Percentiles rank a stretch among this genome's conserved stretches.
Conservation (phyloP, 2,888 invertebrate species). For the Bibio marci region DNA sequence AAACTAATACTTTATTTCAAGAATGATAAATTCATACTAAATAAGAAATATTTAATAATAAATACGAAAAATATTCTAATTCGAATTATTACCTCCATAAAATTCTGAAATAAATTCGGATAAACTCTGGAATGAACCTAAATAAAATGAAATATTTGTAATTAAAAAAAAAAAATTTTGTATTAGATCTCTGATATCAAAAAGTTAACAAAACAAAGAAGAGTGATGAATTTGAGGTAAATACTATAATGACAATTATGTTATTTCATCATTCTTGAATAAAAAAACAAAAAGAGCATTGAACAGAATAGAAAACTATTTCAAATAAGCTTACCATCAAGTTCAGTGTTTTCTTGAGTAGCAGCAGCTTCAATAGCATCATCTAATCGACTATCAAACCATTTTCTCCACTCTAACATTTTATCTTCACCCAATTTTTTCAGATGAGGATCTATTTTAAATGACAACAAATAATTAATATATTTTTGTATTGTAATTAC, state of each 20-base stretch:
- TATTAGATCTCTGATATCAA: background rate
- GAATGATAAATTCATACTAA: slow-evolving; percentile 11
- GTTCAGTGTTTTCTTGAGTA: slow-evolving; percentile 26
- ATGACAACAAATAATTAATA: slow-evolving; percentile 1
- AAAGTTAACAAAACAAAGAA: background rate
- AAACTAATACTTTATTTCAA: slow-evolving; percentile 8
- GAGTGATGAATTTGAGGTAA: no score
- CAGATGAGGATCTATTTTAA: slow-evolving; percentile 54
- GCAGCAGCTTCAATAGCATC: slow-evolving; percentile 73
- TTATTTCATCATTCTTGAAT: slow-evolving; percentile 12
- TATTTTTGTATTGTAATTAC: no score
- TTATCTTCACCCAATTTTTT: slow-evolving; percentile 54
- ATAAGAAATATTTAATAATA: slow-evolving; percentile 7
- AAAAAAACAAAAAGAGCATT: background rate
- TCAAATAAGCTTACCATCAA: slow-evolving; percentile 24
- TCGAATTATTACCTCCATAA: slow-evolving; percentile 33
- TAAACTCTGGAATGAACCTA: slow-evolving; percentile 29
- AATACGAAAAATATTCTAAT: no score
- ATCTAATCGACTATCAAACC: slow-evolving; percentile 69
- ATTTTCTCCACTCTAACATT: slow-evolving; percentile 50
- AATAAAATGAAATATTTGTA: slow-evolving; percentile 15
- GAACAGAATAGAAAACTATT: background rate
- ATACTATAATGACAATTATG: no score
- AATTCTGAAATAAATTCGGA: slow-evolving; percentile 30
- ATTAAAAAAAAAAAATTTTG: slow-evolving; percentile 2